These are phyloP conservation scores for Drosophila dives DNA, from an alignment of 2,888 invertebrate genomes.

Conservation along the genomic window DNA sequence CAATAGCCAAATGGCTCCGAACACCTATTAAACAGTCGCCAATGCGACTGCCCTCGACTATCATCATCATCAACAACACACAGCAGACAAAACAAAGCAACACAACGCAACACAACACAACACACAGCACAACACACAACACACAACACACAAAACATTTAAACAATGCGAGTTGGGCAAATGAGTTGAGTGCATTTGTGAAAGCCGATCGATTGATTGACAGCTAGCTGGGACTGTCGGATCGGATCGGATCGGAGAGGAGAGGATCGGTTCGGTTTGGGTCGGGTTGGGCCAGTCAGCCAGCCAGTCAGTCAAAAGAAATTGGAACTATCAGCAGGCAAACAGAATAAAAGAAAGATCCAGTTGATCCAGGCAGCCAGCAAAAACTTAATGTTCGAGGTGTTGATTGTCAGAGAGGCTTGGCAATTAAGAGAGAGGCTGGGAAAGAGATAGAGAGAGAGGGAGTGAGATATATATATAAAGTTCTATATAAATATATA, in stretches of 20 bases:
- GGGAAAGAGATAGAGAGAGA: background rate
- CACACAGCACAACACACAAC: conserved; percentile 12
- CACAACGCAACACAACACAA: conserved; percentile 14
- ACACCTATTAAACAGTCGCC: conserved; percentile 43
- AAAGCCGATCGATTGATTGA: conserved; percentile 60
- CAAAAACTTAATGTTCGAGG: conserved; percentile 45
- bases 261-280: background rate
- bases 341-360: conserved; percentile 29
- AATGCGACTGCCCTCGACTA: conserved; percentile 11
- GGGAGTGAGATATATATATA: background rate
- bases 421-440: conserved; percentile 15
- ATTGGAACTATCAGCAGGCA: conserved; percentile 55
- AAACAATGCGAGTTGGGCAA: conserved; percentile 63
- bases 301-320: conserved; percentile 37
- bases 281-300: conserved; percentile 8
- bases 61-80: conserved; percentile 31
- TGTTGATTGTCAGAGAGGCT: conserved; percentile 47
- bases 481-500: background rate
- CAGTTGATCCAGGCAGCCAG: conserved; percentile 24
- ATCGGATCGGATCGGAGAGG: background rate
- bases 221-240: conserved; percentile 28
- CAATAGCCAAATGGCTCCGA: conserved; percentile 34
- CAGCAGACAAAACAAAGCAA: conserved; percentile 16
- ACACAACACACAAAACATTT: conserved; percentile 53
- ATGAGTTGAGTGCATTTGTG: conserved; percentile 68